Percentiles rank a stretch among this genome's conserved stretches.
Evolutionary conservation across 2,113 vertebrate species (phyloP).

Genomic region (Gobius niger): DNA sequence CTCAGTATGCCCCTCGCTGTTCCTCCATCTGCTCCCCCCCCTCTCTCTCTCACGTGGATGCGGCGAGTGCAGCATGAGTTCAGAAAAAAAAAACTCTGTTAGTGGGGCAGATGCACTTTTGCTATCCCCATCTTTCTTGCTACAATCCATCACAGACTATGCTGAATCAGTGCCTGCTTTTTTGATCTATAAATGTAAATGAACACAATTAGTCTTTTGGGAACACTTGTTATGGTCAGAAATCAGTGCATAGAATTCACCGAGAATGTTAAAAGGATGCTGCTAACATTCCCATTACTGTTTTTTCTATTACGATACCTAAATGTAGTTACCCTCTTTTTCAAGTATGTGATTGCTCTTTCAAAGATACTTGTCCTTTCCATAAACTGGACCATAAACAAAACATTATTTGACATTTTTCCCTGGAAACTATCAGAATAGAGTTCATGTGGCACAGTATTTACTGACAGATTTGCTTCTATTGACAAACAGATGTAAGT

Average conservation of each 20-base stretch:
- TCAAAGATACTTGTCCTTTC: background rate
- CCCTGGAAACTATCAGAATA: background rate
- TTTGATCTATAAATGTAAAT: background rate
- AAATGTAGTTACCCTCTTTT: too few species aligned
- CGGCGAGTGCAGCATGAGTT: slow-evolving; percentile 55
- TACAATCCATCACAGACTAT: background rate
- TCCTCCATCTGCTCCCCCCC: slow-evolving; percentile 13
- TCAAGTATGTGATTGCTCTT: too few species aligned
- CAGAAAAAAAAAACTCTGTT: slow-evolving; percentile 28
- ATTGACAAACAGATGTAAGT: background rate
- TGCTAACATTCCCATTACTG: too few species aligned
- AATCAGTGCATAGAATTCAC: background rate
- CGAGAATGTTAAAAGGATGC: too few species aligned
- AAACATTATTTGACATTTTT: background rate
- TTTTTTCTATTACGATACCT: too few species aligned
- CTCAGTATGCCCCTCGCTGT: slow-evolving; percentile 26
- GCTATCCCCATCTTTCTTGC: background rate
- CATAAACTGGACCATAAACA: background rate
- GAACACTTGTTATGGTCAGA: background rate
- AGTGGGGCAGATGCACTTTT: slow-evolving; percentile 36
- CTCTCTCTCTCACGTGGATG: slow-evolving; percentile 60
- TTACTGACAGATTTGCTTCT: background rate
- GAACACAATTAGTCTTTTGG: background rate
- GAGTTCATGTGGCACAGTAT: background rate
- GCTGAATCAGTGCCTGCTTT: background rate